Evolutionary conservation across 1,140 invertebrate genomes (phyloP).

Genomic region (Chlorops oryzae): DNA sequence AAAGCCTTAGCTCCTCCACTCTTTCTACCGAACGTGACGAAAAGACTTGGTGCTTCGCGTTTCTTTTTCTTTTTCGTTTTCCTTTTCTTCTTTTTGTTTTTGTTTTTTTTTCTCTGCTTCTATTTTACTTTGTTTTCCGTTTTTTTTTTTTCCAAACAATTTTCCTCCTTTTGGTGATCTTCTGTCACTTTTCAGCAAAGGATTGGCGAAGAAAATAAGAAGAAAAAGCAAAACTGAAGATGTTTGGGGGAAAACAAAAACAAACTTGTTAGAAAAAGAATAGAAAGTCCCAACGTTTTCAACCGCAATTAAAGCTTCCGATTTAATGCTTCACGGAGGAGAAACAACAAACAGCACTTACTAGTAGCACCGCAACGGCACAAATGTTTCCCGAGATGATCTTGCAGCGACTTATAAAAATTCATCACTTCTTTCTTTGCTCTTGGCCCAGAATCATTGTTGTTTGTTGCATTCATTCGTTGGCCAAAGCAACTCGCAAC

Average conservation of each 20-base stretch:
- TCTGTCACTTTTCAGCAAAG: slow-evolving; percentile 2
- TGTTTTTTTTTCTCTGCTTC: slow-evolving; percentile 13
- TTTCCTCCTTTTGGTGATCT: neutral
- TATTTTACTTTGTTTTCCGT: slow-evolving; percentile 26
- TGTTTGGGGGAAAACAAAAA: too few relatives aligned
- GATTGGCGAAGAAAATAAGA: neutral
- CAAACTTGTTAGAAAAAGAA: neutral
- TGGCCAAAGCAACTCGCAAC: too few relatives aligned
- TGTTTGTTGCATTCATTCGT: too few relatives aligned
- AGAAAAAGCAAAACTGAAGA: neutral
- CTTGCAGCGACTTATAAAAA: slow-evolving; percentile 48
- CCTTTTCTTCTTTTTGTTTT: slow-evolving; percentile 8
- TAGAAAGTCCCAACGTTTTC: neutral
- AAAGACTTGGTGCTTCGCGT: too few relatives aligned
- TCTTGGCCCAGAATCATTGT: too few relatives aligned
- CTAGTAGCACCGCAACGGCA: slow-evolving; percentile 37
- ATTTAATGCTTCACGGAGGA: neutral
- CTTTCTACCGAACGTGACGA: too few relatives aligned
- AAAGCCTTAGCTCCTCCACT: too few relatives aligned
- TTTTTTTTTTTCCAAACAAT: too few relatives aligned
- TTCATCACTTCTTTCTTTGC: too few relatives aligned
- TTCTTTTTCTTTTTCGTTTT: too few relatives aligned
- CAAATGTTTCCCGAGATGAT: slow-evolving; percentile 43
- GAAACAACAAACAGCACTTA: slow-evolving; percentile 25
- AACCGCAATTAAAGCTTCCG: too few relatives aligned